Percentiles rank a stretch among this genome's conserved stretches.
Evolutionary conservation across 2,113 vertebrate genomes (phyloP).

Genomic region (Ptilorrhoa leucosticta): DNA sequence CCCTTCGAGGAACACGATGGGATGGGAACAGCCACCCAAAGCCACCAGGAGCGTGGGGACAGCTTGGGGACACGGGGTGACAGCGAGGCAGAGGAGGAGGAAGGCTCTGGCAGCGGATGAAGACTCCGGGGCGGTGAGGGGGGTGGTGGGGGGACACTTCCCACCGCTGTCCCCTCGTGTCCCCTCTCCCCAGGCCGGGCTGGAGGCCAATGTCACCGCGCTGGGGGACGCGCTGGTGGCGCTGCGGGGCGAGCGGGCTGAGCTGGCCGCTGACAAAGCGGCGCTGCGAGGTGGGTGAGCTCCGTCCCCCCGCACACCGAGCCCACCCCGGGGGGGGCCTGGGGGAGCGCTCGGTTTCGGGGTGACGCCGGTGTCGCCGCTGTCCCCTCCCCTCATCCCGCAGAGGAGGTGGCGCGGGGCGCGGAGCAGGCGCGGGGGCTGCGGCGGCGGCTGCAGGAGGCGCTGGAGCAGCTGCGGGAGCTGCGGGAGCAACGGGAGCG

Average conservation of each 20-base stretch:
- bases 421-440: neutral
- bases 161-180: neutral
- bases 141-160: neutral
- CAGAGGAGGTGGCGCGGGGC: neutral
- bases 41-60: neutral
- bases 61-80: rapidly evolving
- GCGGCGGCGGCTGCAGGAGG: neutral
- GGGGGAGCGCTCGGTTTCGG: too few relatives aligned
- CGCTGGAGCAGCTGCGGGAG: neutral
- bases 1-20: rapidly evolving
- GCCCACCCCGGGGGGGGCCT: too few relatives aligned
- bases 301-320: rapidly evolving
- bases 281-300: conserved; percentile 23
- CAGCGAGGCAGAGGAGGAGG: neutral
- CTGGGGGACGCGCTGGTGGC: neutral
- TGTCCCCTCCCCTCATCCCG: too few relatives aligned
- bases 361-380: neutral
- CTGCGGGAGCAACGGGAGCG: neutral
- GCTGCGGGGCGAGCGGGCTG: neutral
- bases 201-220: neutral
- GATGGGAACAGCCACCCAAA: rapidly evolving
- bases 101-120: rapidly evolving
- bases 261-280: neutral
- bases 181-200: neutral
- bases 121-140: rapidly evolving